Conservation (phyloP, 1,140 invertebrate species). For the Drosophila busckii region DNA sequence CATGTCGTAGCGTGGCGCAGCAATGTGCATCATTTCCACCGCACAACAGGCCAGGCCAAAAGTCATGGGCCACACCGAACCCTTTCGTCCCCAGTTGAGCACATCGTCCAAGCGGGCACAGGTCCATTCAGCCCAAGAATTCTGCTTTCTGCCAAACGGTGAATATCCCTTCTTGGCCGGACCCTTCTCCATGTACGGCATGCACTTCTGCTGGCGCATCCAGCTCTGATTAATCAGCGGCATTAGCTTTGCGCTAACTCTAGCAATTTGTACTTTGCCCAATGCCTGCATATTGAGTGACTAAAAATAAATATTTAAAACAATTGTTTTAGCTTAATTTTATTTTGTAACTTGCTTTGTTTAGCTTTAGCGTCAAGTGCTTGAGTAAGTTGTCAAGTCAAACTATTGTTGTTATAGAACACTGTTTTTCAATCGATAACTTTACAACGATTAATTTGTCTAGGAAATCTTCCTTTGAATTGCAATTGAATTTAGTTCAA, state of each 20-base stretch:
- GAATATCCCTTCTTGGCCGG: conserved; percentile 51
- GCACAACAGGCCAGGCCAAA: conserved; percentile 98
- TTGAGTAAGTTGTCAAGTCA: too few relatives aligned
- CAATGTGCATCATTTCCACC: conserved; percentile 99
- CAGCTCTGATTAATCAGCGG: conserved; percentile 1
- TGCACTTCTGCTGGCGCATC: conserved; percentile 60
- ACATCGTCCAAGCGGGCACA: conserved; percentile 93
- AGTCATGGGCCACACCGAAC: conserved; percentile 96
- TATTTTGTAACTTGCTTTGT: too few relatives aligned
- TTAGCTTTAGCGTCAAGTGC: too few relatives aligned
- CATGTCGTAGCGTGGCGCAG: conserved; percentile 98
- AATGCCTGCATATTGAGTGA: conserved; percentile 8
- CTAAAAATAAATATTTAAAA: too few relatives aligned
- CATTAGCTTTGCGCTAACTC: not conserved
- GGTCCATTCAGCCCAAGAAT: conserved; percentile 86
- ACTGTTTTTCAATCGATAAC: too few relatives aligned
- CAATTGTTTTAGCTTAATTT: too few relatives aligned
- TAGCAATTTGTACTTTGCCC: not conserved
- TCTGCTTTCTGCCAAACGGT: conserved; percentile 54
- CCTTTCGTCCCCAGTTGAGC: conserved; percentile 95
- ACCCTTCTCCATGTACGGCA: conserved; percentile 54
- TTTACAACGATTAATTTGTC: too few relatives aligned
- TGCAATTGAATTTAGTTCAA: too few relatives aligned
- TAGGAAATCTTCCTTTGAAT: too few relatives aligned
- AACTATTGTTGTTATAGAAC: too few relatives aligned